Percentiles rank a stretch among this genome's conserved stretches.
Conservation (phyloP, 2,888 invertebrate species). For the Pterobdella sp. region DNA sequence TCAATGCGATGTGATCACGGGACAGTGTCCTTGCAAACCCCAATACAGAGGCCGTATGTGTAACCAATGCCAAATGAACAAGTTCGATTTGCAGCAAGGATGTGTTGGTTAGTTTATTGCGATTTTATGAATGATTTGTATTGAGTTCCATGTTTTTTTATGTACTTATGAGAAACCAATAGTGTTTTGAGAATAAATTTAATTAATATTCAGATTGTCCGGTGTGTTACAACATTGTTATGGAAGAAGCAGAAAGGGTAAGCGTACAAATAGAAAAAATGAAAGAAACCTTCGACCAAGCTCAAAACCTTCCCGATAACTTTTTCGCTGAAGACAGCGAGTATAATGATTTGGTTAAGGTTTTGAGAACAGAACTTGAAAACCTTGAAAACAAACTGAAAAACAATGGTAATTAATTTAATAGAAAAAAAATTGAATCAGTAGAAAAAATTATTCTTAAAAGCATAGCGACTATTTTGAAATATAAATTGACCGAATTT, state of each 20-base stretch:
- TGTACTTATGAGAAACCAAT: neutral
- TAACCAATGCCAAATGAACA: conserved; percentile 91
- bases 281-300: conserved; percentile 16
- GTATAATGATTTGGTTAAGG: neutral
- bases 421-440: neutral
- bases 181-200: neutral
- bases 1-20: conserved; percentile 67
- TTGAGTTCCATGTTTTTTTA: neutral
- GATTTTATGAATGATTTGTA: neutral
- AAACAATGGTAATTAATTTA: neutral
- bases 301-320: conserved; percentile 17
- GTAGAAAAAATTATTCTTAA: neutral
- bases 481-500: neutral
- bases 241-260: conserved; percentile 9
- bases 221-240: conserved; percentile 18
- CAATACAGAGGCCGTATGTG: conserved; percentile 83
- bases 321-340: conserved; percentile 15
- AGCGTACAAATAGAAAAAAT: conserved; percentile 6
- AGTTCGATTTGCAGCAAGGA: conserved; percentile 78
- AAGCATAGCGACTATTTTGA: neutral
- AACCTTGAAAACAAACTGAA: neutral
- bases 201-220: too few relatives aligned
- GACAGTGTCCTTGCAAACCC: conserved; percentile 58
- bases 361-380: neutral
- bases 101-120: conserved; percentile 48